Percentiles rank a stretch among this genome's conserved stretches.
These are phyloP conservation scores for Menidia beryllina DNA, from an alignment of 2,113 vertebrate genomes.

Conservation along the genomic window DNA sequence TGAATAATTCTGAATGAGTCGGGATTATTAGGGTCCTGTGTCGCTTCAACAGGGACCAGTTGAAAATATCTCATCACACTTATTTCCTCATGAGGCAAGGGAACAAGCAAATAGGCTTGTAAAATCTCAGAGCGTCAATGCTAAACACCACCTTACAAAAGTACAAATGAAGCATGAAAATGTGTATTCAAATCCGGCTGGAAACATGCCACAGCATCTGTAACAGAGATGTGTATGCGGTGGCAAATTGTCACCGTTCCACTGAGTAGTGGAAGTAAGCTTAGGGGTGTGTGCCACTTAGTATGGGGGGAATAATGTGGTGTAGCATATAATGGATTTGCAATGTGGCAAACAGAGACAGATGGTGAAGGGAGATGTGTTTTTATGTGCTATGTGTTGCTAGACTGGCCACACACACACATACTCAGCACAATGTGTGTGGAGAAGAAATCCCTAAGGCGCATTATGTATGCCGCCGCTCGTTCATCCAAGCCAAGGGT, in stretches of 20 bases:
- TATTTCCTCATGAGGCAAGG: constrained; percentile 35
- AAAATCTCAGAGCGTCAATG: constrained; percentile 47
- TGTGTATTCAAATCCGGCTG: constrained; percentile 69
- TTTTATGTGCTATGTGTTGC: constrained; percentile 51
- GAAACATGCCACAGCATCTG: constrained; percentile 60
- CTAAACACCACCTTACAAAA: constrained; percentile 59
- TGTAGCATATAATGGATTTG: constrained; percentile 78
- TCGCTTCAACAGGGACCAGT: constrained; percentile 28
- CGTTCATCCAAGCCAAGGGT: constrained; percentile 72
- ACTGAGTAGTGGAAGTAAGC: constrained; percentile 64
- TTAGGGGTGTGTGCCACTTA: constrained; percentile 71
- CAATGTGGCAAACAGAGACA: constrained; percentile 76
- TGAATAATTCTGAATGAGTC: constrained; percentile 42
- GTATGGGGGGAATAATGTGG: constrained; percentile 66
- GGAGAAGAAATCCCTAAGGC: constrained; percentile 71
- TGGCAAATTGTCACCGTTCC: constrained; percentile 67
- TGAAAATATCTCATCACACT: constrained; percentile 44
- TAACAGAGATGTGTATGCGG: constrained; percentile 64
- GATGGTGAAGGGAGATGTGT: constrained; percentile 69
- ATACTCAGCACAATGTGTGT: constrained; percentile 45
- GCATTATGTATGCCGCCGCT: constrained; percentile 69
- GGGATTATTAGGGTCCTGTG: constrained; percentile 47
- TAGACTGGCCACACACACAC: constrained; percentile 51
- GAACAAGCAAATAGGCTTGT: constrained; percentile 53
- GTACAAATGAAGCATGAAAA: constrained; percentile 70